Evolutionary conservation across 2,888 invertebrate species (phyloP), one percentile per base, ranked within the genome.

Genomic region (Auanema freiburgensis): DNA sequence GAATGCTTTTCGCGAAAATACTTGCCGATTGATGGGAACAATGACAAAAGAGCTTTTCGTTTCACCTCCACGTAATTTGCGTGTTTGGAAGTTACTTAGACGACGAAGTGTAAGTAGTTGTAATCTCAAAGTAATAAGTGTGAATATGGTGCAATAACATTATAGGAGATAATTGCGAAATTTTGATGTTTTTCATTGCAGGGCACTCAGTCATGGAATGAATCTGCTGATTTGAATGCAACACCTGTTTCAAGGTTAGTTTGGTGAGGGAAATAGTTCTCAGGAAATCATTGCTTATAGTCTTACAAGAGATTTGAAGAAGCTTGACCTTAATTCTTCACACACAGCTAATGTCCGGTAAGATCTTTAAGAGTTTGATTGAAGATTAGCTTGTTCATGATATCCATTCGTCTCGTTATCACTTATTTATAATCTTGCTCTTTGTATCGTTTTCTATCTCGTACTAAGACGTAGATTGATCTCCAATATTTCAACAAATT

Each of bases 11-110:
- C 33, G 33, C 8, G 33, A 33, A 33, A 33, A 33, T 33, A 5
- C 33, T 33, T 33, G 33, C 8, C 33, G 33, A 3, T 33, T 33
- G 33, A 46, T 46, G 46, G 5, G 46, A 5, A 21, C 16, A 46
- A 46, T 46, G 46, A 10, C 49, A 49, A 60, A 56, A 50, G 64
- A 64, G 67, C 65, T 66, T 52, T 50, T 59, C 18, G 33, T 70
- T 12, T 65, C 63, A 50, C 59, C 67, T 18, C 67, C 67, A 14
- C 59, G 67, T 46, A 71, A 66, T 46, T 55, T 67, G 44, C 71
- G 71, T 12, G 71, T 71, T 40, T 71, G 71, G 71, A 41, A 61
- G 44, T 60, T 70, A 42, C 60, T 70, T 41, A 59, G 70, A 53
- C 67, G 66, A 57, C 67, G 67, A 8, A 65, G 58, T 18, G 69